Evolutionary conservation across 2,888 invertebrate genomes (phyloP), one percentile per base, ranked within the genome.

Genomic region (Nycteola revayana): DNA sequence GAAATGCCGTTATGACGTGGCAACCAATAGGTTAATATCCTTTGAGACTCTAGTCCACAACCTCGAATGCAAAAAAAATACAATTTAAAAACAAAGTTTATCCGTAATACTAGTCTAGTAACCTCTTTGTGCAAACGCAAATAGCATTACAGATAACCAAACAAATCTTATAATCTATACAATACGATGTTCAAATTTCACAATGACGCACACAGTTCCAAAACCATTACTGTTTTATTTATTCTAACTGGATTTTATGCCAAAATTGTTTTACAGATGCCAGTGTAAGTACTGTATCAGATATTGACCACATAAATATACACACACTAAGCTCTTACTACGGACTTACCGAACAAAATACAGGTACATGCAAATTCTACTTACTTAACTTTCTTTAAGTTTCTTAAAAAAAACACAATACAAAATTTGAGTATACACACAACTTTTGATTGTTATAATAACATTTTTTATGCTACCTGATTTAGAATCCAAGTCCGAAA

Each of bases 401-500:
- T 14, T 5, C 5, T 14, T 14, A 33, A 23, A 34, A 14, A 30
- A 3, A 28, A 38, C 28, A 32, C 38, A 25, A 7, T 28, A 36
- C 38, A 33, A 29, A 9, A 32, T 30, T 36, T 29, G 10, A 14
- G n/a, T 5, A 18, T 18, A 39, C 10, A 32, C 22, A n/a, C 28
- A 4, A 5, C 9, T 18, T 26, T 5, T 1, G 9, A 32, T 24
- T 14, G 8, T n/a, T 25, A n/a, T 50, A 48, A 46, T 59, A 46
- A 46, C n/a, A n/a, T n/a, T n/a, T 38, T 10, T 30, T 48, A 38
- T 48, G 45, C 44, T 60, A 48, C 70, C 63, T 75, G 60, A 76
- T 77, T 54, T 75, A 86, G 85, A 73, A 77, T 35, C 64, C 70
- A 70, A 73, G 61, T 53, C 73, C 66, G 32, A 69, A 73, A 66